phyloP scores from a whole-genome alignment of 2,113 vertebrate species.

The Hyaena hyaena region DNA sequence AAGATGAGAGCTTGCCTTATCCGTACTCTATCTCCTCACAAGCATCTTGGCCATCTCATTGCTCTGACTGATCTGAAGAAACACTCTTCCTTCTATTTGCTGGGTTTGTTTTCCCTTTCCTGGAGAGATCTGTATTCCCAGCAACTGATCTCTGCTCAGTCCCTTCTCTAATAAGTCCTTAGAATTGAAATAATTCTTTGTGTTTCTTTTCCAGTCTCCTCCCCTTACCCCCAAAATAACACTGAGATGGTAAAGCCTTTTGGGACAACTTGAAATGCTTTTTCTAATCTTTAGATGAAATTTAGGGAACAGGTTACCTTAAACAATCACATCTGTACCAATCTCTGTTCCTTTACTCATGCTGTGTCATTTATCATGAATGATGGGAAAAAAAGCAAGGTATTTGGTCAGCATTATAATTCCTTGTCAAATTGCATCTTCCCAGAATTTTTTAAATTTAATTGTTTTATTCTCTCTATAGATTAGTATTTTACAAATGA shows the following conservation, averaged over 20 bases:
- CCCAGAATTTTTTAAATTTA: background rate
- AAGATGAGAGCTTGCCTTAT: background rate
- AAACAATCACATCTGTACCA: background rate
- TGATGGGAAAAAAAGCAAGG: background rate
- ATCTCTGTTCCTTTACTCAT: background rate
- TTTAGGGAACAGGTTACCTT: background rate
- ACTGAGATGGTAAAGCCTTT: background rate
- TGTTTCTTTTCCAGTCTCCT: background rate
- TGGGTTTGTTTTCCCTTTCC: background rate
- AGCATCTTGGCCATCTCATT: background rate
- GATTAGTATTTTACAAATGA: constrained; percentile 6
- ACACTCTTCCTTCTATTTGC: background rate
- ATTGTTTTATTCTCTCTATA: background rate
- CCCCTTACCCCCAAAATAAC: background rate
- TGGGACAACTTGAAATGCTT: background rate
- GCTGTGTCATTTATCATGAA: background rate
- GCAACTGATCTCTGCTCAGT: background rate
- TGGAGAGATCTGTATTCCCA: fast-evolving
- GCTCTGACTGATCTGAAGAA: background rate
- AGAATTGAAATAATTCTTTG: background rate
- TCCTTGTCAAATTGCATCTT: background rate
- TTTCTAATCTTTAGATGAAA: background rate
- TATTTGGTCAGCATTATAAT: background rate
- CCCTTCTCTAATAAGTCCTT: background rate
- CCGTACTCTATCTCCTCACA: background rate